Conservation (phyloP, 1,140 invertebrate genomes). For the Proales similis region DNA sequence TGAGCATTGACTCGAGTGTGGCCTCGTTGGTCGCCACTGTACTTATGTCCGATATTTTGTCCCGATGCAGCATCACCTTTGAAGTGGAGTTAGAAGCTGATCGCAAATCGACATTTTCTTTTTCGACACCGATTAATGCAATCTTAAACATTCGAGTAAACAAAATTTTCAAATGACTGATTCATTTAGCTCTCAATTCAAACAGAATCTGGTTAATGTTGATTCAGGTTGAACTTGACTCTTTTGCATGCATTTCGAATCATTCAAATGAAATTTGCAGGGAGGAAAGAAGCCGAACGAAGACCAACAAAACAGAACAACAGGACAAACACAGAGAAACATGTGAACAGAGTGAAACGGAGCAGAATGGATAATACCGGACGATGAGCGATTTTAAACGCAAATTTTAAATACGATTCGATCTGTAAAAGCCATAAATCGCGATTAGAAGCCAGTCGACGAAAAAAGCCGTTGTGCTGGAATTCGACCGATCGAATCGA, state of each 20-base stretch:
- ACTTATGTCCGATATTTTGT: slow-evolving; percentile 71
- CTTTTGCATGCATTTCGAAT: no score
- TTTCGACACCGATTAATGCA: background rate
- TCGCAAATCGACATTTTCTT: background rate
- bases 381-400: background rate
- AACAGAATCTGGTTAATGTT: no score
- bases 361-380: background rate
- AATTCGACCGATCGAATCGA: background rate
- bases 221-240: no score
- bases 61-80: slow-evolving; percentile 64
- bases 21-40: slow-evolving; percentile 74
- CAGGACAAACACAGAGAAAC: no score
- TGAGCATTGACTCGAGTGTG: slow-evolving; percentile 66
- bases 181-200: no score
- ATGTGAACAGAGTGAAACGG: no score
- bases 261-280: no score
- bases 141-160: background rate
- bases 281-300: no score
- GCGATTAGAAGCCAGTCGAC: no score
- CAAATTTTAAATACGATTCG: slow-evolving; percentile 18
- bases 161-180: no score
- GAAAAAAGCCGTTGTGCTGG: background rate
- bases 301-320: no score
- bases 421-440: slow-evolving; percentile 4
- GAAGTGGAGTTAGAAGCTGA: background rate